Percentiles rank a stretch among this genome's conserved stretches.
phyloP scores from a whole-genome alignment of 2,888 invertebrate species.

The Zygogramma bicolorata region DNA sequence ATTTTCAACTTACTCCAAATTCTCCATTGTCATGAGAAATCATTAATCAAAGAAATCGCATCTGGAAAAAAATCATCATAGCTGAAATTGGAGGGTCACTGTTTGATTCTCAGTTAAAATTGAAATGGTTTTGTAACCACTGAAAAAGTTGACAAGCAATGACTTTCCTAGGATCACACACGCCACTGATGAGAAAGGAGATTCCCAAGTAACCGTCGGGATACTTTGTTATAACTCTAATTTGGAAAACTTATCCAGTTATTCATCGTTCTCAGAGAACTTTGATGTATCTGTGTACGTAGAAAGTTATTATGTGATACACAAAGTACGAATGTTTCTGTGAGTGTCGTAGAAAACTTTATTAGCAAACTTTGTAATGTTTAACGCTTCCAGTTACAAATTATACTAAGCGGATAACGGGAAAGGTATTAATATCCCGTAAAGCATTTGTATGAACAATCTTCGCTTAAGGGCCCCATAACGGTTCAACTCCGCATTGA shows the following conservation, averaged over 20 bases:
- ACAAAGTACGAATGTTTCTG: not conserved
- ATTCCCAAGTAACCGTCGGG: not conserved
- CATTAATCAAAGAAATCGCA: too few species aligned
- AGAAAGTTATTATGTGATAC: not conserved
- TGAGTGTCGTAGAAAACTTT: not conserved
- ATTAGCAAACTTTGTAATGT: conserved; percentile 3
- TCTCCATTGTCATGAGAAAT: too few species aligned
- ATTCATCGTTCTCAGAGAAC: not conserved
- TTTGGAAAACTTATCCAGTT: not conserved
- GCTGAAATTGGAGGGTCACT: too few species aligned
- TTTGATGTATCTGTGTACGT: not conserved
- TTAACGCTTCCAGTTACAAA: not conserved
- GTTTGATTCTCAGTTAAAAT: too few species aligned
- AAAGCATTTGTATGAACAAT: not conserved
- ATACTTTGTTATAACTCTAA: not conserved
- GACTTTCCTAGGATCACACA: not conserved
- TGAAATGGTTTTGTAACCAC: too few species aligned
- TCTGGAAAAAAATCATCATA: too few species aligned
- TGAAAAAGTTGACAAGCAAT: too few species aligned
- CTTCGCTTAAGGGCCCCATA: too few species aligned
- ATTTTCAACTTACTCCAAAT: too few species aligned
- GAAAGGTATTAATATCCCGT: not conserved
- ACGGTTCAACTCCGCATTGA: too few species aligned
- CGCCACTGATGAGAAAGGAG: not conserved
- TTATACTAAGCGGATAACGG: not conserved